Evolutionary conservation across 1,140 invertebrate genomes (phyloP).

Genomic region (Zaprionus nigranus): DNA sequence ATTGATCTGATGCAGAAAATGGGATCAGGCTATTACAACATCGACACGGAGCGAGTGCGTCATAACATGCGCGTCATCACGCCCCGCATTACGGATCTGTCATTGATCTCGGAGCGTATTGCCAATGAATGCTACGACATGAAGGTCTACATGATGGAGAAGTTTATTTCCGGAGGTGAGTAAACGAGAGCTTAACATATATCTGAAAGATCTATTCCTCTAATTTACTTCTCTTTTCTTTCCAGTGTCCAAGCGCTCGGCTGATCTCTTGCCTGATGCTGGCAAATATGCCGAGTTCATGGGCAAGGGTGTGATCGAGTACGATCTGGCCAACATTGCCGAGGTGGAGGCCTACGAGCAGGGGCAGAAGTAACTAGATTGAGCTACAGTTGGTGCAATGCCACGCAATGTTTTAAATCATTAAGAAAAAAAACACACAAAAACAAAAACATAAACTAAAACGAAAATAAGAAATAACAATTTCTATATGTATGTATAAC

Average conservation of each 20-base stretch:
- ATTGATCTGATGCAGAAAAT: constrained; percentile 93
- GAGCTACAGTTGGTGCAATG: not conserved
- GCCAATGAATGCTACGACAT: constrained; percentile 89
- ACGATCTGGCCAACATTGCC: constrained; percentile 89
- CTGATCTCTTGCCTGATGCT: constrained; percentile 84
- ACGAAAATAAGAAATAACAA: constrained; percentile 48
- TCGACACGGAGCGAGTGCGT: constrained; percentile 91
- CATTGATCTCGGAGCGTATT: constrained; percentile 89
- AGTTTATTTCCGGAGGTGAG: constrained; percentile 86
- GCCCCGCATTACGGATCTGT: constrained; percentile 89
- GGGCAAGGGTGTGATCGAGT: constrained; percentile 89
- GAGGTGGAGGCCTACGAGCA: constrained; percentile 76
- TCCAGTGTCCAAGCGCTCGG: constrained; percentile 90
- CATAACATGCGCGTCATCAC: constrained; percentile 91
- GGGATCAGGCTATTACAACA: constrained; percentile 92
- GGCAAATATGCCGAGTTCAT: constrained; percentile 91
- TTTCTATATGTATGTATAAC: constrained; percentile 62
- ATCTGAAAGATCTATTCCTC: not conserved
- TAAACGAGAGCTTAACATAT: not conserved
- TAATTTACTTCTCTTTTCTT: constrained; percentile 8
- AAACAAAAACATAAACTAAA: too few species aligned
- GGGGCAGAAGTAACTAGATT: constrained; percentile 31
- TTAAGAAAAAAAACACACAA: constrained; percentile 21
- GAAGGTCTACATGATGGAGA: constrained; percentile 91
- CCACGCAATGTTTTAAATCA: constrained; percentile 64